Conservation (phyloP, 30 jellyfish, hydroid and myxozoan species). For the Euphysa ruthae region DNA sequence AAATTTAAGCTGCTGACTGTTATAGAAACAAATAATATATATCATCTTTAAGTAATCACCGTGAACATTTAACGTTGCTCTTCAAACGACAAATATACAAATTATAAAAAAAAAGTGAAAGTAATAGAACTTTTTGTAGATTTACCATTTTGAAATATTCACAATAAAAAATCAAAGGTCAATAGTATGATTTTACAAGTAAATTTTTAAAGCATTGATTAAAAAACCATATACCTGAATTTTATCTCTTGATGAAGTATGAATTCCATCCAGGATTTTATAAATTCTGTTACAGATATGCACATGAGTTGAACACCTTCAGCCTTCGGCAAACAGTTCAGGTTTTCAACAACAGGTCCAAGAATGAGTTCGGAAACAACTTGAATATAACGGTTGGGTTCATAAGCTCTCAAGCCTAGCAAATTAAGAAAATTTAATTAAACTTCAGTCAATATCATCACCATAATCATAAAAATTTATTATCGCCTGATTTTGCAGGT, state of each 20-base stretch:
- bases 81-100: not conserved
- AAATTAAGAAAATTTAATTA: not conserved
- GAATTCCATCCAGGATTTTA: conserved; percentile 10
- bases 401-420: not conserved
- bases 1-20: too few relatives aligned
- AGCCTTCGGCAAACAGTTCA: not conserved
- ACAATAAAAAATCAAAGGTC: not conserved
- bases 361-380: not conserved
- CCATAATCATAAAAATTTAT: too few relatives aligned
- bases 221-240: not conserved
- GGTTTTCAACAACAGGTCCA: conserved; percentile 1
- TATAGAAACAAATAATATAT: too few relatives aligned
- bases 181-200: not conserved
- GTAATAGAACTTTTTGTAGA: not conserved
- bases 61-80: not conserved
- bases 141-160: not conserved
- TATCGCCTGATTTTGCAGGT: too few relatives aligned
- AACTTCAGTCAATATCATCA: too few relatives aligned
- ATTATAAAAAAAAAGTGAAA: not conserved
- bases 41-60: not conserved
- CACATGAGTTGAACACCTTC: not conserved
- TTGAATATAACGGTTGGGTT: not conserved
- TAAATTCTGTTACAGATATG: not conserved
- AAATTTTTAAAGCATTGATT: not conserved
- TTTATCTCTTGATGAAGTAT: not conserved